phyloP scores from a whole-genome alignment of 2,888 invertebrate species.

The Anarsia innoxiella region DNA sequence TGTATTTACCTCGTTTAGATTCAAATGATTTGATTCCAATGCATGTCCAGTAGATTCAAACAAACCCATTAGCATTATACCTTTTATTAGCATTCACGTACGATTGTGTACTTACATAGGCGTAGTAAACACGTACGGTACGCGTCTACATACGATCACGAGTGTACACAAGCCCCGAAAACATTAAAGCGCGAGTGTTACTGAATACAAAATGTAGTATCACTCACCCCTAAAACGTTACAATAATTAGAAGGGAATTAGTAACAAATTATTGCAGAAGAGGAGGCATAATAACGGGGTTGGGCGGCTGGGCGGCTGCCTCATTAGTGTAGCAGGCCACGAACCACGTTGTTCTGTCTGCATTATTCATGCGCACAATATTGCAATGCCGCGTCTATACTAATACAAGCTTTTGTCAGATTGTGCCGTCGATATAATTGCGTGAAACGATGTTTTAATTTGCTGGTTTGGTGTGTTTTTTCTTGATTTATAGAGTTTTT shows the following conservation, averaged over 20 bases:
- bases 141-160: too few relatives aligned
- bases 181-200: slow-evolving; percentile 2
- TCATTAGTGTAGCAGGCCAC: slow-evolving; percentile 62
- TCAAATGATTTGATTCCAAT: too few relatives aligned
- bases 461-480: too few relatives aligned
- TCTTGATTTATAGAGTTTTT: too few relatives aligned
- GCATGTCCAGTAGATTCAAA: too few relatives aligned
- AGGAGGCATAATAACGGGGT: slow-evolving; percentile 52
- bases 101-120: too few relatives aligned
- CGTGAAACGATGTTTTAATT: too few relatives aligned
- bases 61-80: too few relatives aligned
- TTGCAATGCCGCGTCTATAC: slow-evolving; percentile 52
- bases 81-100: too few relatives aligned
- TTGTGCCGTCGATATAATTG: too few relatives aligned
- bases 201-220: slow-evolving; percentile 21
- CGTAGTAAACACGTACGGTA: too few relatives aligned
- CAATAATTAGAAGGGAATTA: slow-evolving; percentile 66
- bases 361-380: slow-evolving; percentile 73
- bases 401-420: slow-evolving; percentile 36
- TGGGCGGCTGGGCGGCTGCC: slow-evolving; percentile 56
- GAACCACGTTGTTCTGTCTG: slow-evolving; percentile 52
- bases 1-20: too few relatives aligned
- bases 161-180: slow-evolving; percentile 4
- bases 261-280: slow-evolving; percentile 66
- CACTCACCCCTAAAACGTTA: slow-evolving; percentile 30